phyloP scores from a whole-genome alignment of 2,113 vertebrate species.

The Mugil cephalus region DNA sequence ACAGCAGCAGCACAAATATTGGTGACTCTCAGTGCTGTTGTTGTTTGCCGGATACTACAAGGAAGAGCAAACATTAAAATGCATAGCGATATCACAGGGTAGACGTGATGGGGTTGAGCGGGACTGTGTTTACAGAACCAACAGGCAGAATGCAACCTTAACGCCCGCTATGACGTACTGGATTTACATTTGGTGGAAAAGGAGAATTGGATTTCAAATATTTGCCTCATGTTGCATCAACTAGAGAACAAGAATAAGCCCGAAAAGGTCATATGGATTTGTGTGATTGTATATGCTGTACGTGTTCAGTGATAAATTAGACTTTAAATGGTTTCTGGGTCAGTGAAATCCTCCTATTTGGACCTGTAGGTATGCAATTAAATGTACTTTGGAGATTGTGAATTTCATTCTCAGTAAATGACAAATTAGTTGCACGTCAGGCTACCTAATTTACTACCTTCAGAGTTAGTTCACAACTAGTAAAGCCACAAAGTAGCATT shows the following conservation, averaged over 20 bases:
- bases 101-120: conserved; percentile 42
- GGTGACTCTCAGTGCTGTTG: conserved; percentile 33
- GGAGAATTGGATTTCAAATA: background rate
- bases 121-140: conserved; percentile 39
- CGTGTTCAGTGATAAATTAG: too few relatives aligned
- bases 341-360: background rate
- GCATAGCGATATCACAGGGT: conserved; percentile 30
- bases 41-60: conserved; percentile 45
- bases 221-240: background rate
- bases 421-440: too few relatives aligned
- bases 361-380: background rate
- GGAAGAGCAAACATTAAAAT: conserved; percentile 49
- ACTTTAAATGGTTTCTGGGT: background rate
- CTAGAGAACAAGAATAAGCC: background rate
- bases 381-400: too few relatives aligned
- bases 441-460: too few relatives aligned
- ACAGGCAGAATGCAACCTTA: conserved; percentile 36
- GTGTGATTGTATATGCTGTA: background rate
- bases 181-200: conserved; percentile 25
- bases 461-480: too few relatives aligned
- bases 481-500: too few relatives aligned
- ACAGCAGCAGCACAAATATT: conserved; percentile 18
- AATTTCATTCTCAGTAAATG: too few relatives aligned
- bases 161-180: conserved; percentile 37
- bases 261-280: background rate